Evolutionary conservation across 2,888 invertebrate genomes (phyloP), one percentile per base, ranked within the genome.

Genomic region (Drosophila yooni): DNA sequence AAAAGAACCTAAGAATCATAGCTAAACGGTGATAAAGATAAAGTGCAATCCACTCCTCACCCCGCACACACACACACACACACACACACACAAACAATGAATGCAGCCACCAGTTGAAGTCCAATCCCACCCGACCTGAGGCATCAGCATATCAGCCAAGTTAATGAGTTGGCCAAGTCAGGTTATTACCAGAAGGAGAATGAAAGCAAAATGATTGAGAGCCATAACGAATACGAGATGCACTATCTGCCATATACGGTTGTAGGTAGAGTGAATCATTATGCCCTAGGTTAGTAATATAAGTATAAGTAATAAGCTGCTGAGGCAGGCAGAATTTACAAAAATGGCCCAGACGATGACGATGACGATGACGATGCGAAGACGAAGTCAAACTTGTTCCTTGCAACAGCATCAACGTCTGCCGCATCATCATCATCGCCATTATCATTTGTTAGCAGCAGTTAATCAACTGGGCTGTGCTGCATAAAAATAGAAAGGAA

Each of bases 401-500:
- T 58, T 61, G 33, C 74, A n/a, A 5, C n/a, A 50, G 48, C 29
- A 57, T 38, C 61, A 43, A 34, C 15, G 21, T 27, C 27, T 18
- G 21, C 36, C 4, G 43, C 50, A 54, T 54, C 31, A 15, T 25
- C 53, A n/a, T 50, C 34, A 29, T 56, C 27, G 52, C 57, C 31
- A 53, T 63, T 21, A 40, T 61, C 34, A 70, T 48, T 29, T 46
- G 29, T n/a, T 58, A 48, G 29, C 54, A 40, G 70, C 50, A 29
- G 60, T 76, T 82, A 76, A 85, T 85, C 86, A 76, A 76, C 76
- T 75, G 21, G 46, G 36, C n/a, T 36, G 33, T 27, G 74, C 78
- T 68, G 86, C 88, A 79, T 84, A 88, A 85, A 85, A 85, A 86
- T 83, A 88, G 89, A 85, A 87, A 85, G 85, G 88, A 85, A 85